phyloP scores from a whole-genome alignment of 2,113 vertebrate species.

The Osmerus mordax region DNA sequence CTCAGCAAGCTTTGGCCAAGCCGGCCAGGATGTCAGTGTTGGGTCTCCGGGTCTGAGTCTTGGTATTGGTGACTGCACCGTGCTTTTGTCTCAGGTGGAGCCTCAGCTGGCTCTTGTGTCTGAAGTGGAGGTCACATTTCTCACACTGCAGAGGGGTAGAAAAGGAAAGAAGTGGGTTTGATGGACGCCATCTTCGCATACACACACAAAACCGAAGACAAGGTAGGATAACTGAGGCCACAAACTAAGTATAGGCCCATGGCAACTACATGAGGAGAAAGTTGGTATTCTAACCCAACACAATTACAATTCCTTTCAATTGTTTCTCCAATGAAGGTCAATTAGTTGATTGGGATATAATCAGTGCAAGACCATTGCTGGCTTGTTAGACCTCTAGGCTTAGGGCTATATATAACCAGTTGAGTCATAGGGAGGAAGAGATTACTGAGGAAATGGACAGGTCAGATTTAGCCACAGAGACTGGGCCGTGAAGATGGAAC shows the following conservation, averaged over 20 bases:
- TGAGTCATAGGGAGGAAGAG: conserved; percentile 16
- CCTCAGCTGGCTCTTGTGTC: conserved; percentile 97
- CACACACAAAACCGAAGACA: too few relatives aligned
- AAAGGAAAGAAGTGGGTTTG: too few relatives aligned
- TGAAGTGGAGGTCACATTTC: conserved; percentile 96
- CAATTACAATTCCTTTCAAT: too few relatives aligned
- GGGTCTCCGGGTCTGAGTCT: conserved; percentile 84
- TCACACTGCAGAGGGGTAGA: conserved; percentile 78
- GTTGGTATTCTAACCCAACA: too few relatives aligned
- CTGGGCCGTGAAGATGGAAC: conserved; percentile 14
- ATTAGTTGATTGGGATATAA: too few relatives aligned
- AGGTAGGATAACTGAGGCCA: too few relatives aligned
- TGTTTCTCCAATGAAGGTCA: too few relatives aligned
- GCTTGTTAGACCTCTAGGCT: neutral
- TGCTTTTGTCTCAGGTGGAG: conserved; percentile 97
- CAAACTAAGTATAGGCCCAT: too few relatives aligned
- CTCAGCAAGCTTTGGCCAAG: conserved; percentile 80
- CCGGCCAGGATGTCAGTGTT: conserved; percentile 66
- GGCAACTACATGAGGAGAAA: too few relatives aligned
- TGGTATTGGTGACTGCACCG: conserved; percentile 95
- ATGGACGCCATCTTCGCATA: too few relatives aligned
- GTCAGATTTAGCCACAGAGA: conserved; percentile 13
- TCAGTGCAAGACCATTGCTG: too few relatives aligned
- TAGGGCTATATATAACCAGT: conserved; percentile 26
- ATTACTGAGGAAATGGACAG: neutral